A percentile compares a stretch with the other conserved stretches of the same genome.
Conservation (phyloP, 2,888 invertebrate genomes). For the Limnephilus marmoratus region DNA sequence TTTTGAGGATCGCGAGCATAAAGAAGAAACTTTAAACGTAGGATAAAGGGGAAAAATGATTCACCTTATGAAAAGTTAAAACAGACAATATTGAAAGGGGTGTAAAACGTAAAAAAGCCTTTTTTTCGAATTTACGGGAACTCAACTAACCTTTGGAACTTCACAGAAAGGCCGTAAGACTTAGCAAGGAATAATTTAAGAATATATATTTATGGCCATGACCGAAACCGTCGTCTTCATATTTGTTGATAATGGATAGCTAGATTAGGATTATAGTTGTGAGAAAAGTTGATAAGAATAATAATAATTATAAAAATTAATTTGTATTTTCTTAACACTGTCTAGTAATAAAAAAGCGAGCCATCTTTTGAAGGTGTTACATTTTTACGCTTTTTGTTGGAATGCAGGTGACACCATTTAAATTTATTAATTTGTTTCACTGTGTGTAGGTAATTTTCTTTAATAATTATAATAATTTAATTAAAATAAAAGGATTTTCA, state of each 20-base stretch:
- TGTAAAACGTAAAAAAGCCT: background rate
- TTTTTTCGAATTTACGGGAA: background rate
- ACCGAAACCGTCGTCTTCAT: too few species aligned
- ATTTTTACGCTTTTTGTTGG: background rate
- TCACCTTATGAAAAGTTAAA: conserved; percentile 13
- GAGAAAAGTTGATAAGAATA: background rate
- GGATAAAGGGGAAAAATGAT: conserved; percentile 24
- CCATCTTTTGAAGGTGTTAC: background rate
- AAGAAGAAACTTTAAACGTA: conserved; percentile 12
- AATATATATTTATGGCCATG: too few species aligned
- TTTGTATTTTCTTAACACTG: too few species aligned
- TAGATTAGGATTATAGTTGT: background rate
- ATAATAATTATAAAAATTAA: too few species aligned
- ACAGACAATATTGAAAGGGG: conserved; percentile 29
- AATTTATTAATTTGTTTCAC: background rate
- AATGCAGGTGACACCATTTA: background rate
- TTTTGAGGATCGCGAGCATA: background rate
- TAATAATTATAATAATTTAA: background rate
- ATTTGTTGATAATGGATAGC: background rate
- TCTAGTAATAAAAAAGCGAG: background rate
- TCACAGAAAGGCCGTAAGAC: background rate
- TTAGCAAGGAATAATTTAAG: background rate
- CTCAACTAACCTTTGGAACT: background rate
- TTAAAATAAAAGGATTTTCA: background rate
- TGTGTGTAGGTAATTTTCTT: background rate